These are phyloP conservation scores for Sebastiscus albofasciatus DNA, from an alignment of 2,797 vertebrate genomes.

Conservation along the genomic window DNA sequence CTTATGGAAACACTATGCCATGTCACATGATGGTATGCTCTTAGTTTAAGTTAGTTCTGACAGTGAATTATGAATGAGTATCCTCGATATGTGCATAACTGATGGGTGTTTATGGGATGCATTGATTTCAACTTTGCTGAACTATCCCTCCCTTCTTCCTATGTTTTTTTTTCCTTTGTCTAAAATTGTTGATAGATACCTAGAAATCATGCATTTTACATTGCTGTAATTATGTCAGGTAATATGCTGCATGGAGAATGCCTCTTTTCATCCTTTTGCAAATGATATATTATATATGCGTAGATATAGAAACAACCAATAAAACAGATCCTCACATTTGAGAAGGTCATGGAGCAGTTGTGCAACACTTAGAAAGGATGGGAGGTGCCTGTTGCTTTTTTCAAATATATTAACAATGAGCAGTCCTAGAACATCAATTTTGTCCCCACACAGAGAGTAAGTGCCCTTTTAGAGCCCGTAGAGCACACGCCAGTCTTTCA, in stretches of 20 bases:
- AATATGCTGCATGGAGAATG: neutral
- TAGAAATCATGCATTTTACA: no score
- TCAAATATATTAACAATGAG: neutral
- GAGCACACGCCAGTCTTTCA: neutral
- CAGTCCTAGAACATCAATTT: neutral
- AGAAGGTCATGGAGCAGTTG: neutral
- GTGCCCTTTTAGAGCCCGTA: neutral
- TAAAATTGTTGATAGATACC: no score
- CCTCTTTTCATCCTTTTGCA: neutral
- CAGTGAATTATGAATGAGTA: no score
- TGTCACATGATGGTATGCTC: no score
- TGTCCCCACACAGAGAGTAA: neutral
- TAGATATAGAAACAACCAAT: no score
- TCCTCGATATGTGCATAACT: no score
- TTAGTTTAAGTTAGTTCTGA: no score
- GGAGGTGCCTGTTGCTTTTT: neutral
- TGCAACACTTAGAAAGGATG: neutral
- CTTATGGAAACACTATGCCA: no score
- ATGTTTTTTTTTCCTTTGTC: neutral
- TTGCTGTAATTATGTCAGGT: no score
- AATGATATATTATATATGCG: rapidly evolving
- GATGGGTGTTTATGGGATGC: no score
- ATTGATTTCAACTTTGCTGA: no score
- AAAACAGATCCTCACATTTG: neutral
- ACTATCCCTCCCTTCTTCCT: neutral